These are phyloP conservation scores for Tenthredo notha DNA, from an alignment of 2,888 invertebrate genomes.

Conservation along the genomic window DNA sequence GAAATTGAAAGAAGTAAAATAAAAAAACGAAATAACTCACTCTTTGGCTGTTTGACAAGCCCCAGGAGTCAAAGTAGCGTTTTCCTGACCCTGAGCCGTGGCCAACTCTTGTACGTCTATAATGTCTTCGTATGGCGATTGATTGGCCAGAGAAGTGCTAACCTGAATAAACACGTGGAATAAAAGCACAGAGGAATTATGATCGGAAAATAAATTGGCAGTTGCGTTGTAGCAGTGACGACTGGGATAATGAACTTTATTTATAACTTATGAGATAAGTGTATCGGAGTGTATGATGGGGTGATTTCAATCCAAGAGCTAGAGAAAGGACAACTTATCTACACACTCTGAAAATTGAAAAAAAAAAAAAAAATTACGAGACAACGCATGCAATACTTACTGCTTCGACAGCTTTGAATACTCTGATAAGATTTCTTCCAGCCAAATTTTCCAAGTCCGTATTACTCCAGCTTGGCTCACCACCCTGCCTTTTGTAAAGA, in stretches of 20 bases:
- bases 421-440: conserved; percentile 79
- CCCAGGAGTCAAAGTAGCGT: conserved; percentile 63
- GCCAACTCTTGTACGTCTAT: conserved; percentile 65
- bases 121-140: conserved; percentile 64
- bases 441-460: conserved; percentile 79
- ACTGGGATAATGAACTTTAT: neutral
- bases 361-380: neutral
- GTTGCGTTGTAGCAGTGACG: neutral
- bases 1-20: neutral
- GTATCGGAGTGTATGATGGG: neutral
- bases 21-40: conserved; percentile 61
- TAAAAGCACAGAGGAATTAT: neutral
- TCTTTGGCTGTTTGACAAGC: conserved; percentile 69
- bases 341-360: neutral
- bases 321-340: neutral
- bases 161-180: conserved; percentile 60
- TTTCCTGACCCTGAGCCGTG: conserved; percentile 66
- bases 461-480: conserved; percentile 75
- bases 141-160: conserved; percentile 62
- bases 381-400: conserved; percentile 54
- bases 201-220: neutral
- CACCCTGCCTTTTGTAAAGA: conserved; percentile 67
- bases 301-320: neutral
- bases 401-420: conserved; percentile 76
- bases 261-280: neutral